Base-by-base conservation (phyloP, 2,888 invertebrate species). In the Nemotelus nigrinus region DNA sequence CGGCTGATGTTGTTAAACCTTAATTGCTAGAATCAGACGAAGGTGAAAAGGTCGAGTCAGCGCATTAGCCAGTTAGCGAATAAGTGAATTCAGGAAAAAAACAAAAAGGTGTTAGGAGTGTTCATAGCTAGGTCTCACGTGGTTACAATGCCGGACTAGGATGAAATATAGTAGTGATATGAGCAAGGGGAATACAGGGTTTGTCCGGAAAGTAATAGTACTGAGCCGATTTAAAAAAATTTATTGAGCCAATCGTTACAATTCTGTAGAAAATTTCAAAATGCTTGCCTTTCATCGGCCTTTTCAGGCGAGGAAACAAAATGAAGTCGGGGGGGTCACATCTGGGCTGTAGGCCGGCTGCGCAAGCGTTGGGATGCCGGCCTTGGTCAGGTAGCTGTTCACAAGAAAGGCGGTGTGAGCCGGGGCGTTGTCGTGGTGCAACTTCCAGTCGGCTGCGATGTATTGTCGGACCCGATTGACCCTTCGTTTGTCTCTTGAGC, bases 271-370 rank as follows among this genome's bases (percentile, higher is more conserved):
- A 50, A 50, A 5, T 50, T 50, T 50, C 63, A 63, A 63, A 63
- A 63, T 63, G 63, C 63, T 63, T 63, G 63, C 63, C 63, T 63
- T 39, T 63, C 63, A 63, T 63, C 63, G 63, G 63, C 63, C 43
- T 63, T 25, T 63, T 63, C 41, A 63, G 25, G 3, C 41, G 63
- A 63, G 63, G 3, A 63, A 63, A 63, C 41, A 63, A 39, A 63
- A 63, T 2, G 63, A 41, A 63, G 63, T 63, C 63, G 7, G 63
- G 63, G 63, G 63, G 63, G 63, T 1, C 63, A 63, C 63, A 63
- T 63, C 39, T 63, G 63, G 63, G 63, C 63, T 39, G 43, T 63
- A 63, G 63, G 43, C 5, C 43, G 63, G 63, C 63, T 63, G 63
- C 63, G 41, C 2, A 63, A 63, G 63, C 63, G 63, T 63, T 63